Conservation (phyloP, 2,888 invertebrate genomes). For the Caenorhabditis doughertyi region DNA sequence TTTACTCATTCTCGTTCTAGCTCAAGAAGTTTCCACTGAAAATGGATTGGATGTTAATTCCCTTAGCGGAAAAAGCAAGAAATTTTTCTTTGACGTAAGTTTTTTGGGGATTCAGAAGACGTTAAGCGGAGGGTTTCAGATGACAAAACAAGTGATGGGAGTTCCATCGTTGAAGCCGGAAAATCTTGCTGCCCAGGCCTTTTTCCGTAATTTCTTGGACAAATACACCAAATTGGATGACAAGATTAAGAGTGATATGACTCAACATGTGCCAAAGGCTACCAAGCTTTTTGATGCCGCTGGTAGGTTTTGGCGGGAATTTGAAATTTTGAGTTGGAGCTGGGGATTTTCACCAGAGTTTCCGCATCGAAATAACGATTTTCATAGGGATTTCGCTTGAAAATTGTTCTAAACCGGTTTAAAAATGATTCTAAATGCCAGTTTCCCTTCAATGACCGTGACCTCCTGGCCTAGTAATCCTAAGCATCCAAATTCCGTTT, state of each 20-base stretch:
- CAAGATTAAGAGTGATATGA: conserved; percentile 68
- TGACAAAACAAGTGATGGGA: conserved; percentile 74
- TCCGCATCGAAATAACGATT: no score
- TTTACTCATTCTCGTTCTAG: neutral
- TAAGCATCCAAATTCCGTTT: no score
- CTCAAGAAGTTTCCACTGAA: conserved; percentile 14
- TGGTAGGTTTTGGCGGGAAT: no score
- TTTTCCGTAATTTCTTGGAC: conserved; percentile 68
- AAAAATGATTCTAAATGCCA: no score
- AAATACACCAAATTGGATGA: conserved; percentile 71
- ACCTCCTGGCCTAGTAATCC: no score
- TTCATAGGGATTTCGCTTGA: no score
- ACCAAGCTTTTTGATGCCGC: conserved; percentile 70
- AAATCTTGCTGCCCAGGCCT: conserved; percentile 70
- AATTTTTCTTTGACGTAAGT: conserved; percentile 69
- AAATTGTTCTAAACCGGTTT: no score
- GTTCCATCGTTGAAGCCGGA: conserved; percentile 71
- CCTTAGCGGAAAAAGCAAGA: conserved; percentile 65
- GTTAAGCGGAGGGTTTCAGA: conserved; percentile 48
- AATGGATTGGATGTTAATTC: conserved; percentile 65
- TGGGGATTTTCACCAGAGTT: no score
- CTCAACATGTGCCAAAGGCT: conserved; percentile 69
- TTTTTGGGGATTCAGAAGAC: neutral
- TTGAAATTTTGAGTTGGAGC: no score
- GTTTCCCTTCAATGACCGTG: no score